Evolutionary conservation across 2,888 invertebrate genomes (phyloP), one percentile per base, ranked within the genome.

Genomic region (Cephus sareptanus): DNA sequence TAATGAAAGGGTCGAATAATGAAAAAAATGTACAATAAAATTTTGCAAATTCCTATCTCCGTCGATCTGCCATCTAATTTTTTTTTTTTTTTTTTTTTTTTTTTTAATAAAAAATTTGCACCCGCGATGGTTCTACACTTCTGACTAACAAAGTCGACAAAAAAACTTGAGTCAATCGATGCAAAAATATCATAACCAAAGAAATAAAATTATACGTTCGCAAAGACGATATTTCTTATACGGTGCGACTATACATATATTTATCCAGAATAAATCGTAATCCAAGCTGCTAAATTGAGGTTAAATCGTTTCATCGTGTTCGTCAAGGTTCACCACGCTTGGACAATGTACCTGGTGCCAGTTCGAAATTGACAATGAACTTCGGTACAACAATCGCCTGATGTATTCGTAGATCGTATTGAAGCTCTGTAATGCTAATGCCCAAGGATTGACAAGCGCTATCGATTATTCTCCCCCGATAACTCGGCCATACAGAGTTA

Each of bases 121-220:
- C 6, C 15, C 0, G 6, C 1, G 0, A 4, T 4, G 6, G 0
- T 40, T 40, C 1, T 15, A 40, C 15, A 1, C 40, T 15, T 40
- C 0, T 6, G 6, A 13, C 13, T 37, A 15, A n/a, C n/a, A n/a
- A n/a, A 40, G 1, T 4, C 40, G 15, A 15, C 6, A 6, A 40
- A 13, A 12, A 13, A 4, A 15, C 4, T 13, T 13, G 37, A 37
- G 13, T 37, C 37, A 1, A 37, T 37, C 13, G 37, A 37, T 13
- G 37, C 13, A 37, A 37, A 37, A 15, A 37, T 1, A 15, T 37
- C 15, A 6, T 40, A 40, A 15, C 15, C 15, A 40, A 40, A 0
- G 9, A 56, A 23, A 23, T 9, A 56, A 23, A 9, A 23, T 6
- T 9, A 9, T 23, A 9, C 56, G 23, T 56, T 56, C 9, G 6